Evolutionary conservation across 2,888 invertebrate species (phyloP).

Genomic region (Saturnia japonica): DNA sequence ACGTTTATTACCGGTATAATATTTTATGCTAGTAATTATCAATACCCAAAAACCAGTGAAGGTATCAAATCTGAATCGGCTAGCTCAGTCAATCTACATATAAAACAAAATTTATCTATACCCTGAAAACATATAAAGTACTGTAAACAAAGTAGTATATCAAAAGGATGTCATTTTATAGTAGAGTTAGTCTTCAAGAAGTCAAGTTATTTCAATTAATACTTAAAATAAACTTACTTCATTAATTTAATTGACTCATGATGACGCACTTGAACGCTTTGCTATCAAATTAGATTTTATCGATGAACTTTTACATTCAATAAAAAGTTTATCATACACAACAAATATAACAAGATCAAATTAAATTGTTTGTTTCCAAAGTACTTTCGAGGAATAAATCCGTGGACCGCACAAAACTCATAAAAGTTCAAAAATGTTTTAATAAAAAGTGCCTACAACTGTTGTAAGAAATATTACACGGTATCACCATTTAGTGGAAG

Average conservation of each 20-base stretch:
- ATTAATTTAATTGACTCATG: neutral
- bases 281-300: neutral
- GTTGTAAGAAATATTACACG: slow-evolving; percentile 69
- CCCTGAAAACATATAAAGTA: too few relatives aligned
- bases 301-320: neutral
- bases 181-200: neutral
- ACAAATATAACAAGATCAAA: neutral
- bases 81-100: neutral
- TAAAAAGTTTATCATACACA: neutral
- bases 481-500: slow-evolving; percentile 74
- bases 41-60: neutral
- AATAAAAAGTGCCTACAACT: slow-evolving; percentile 52
- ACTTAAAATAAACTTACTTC: neutral
- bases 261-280: neutral
- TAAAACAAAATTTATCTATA: too few relatives aligned
- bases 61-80: neutral
- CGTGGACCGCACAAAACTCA: slow-evolving; percentile 45
- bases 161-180: neutral
- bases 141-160: neutral
- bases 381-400: slow-evolving; percentile 29
- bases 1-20: neutral
- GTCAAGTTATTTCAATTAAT: neutral
- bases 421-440: slow-evolving; percentile 59
- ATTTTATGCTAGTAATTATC: neutral
- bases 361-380: slow-evolving; percentile 32